These are phyloP conservation scores for Cataglyphis cursor DNA, from an alignment of 2,888 invertebrate genomes.

Conservation along the genomic window DNA sequence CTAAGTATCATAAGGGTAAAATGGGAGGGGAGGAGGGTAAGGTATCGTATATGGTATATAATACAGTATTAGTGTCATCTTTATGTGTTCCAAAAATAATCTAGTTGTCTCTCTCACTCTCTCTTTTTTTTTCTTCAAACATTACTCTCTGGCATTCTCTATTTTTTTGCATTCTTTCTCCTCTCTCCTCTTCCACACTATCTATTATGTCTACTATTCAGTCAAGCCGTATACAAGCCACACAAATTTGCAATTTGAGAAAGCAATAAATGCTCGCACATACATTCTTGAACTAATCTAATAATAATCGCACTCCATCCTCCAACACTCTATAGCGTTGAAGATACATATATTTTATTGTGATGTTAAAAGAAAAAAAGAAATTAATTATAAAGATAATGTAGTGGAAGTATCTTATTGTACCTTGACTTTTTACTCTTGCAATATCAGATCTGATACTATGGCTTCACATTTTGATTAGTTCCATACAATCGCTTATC, in stretches of 20 bases:
- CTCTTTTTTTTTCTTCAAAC: slow-evolving; percentile 57
- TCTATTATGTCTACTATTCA: slow-evolving; percentile 62
- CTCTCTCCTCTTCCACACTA: slow-evolving; percentile 44
- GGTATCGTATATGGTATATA: slow-evolving; percentile 62
- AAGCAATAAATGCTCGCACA: slow-evolving; percentile 59
- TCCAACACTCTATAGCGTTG: slow-evolving; percentile 22
- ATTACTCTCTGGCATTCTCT: slow-evolving; percentile 33
- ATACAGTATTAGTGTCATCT: slow-evolving; percentile 74
- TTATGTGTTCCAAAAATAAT: slow-evolving; percentile 79
- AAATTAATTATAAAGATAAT: neutral
- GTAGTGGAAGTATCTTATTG: slow-evolving; percentile 37
- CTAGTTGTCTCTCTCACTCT: slow-evolving; percentile 72
- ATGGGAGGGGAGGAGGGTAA: slow-evolving; percentile 74
- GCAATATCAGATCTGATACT: neutral
- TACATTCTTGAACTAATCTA: slow-evolving; percentile 50
- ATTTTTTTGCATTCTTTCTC: slow-evolving; percentile 61
- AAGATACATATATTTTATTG: slow-evolving; percentile 29
- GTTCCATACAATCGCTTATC: slow-evolving; percentile 19
- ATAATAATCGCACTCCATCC: slow-evolving; percentile 44
- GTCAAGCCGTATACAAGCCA: slow-evolving; percentile 67
- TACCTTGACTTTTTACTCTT: slow-evolving; percentile 2
- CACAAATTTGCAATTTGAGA: slow-evolving; percentile 59
- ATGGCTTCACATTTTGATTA: slow-evolving; percentile 19
- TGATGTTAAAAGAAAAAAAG: slow-evolving; percentile 31
- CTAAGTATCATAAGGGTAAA: slow-evolving; percentile 81